Percentiles rank a stretch among this genome's conserved stretches.
Evolutionary conservation across 2,797 vertebrate species (phyloP).

Genomic region (Gobionotothen gibberifrons): DNA sequence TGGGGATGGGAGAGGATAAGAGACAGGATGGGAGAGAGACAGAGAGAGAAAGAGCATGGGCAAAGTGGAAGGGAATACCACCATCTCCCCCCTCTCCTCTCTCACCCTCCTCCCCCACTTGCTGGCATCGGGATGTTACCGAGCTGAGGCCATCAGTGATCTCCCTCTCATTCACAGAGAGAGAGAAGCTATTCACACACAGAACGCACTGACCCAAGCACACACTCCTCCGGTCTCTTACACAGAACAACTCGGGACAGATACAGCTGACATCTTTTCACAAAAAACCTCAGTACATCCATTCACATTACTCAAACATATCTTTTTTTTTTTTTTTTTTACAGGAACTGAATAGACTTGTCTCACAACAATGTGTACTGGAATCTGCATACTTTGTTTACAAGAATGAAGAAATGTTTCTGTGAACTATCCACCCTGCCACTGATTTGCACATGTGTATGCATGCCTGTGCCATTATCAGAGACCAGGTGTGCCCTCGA

Average conservation of each 20-base stretch:
- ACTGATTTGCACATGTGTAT: conserved; percentile 31
- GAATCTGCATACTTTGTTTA: neutral
- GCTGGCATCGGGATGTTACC: conserved; percentile 48
- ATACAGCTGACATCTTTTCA: conserved; percentile 53
- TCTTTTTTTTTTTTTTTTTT: conserved; percentile 40
- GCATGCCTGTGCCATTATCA: conserved; percentile 25
- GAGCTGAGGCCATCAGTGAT: conserved; percentile 49
- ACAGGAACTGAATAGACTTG: conserved; percentile 13
- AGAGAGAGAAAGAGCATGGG: conserved; percentile 3
- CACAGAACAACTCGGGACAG: conserved; percentile 49
- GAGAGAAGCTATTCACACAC: conserved; percentile 44
- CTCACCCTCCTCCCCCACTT: conserved; percentile 22
- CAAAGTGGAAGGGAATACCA: neutral
- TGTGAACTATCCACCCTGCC: neutral
- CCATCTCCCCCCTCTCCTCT: neutral
- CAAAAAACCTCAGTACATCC: conserved; percentile 16
- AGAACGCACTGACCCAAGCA: conserved; percentile 43
- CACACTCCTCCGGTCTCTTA: conserved; percentile 35
- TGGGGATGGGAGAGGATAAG: conserved; percentile 14
- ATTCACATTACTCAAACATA: conserved; percentile 29
- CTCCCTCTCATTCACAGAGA: conserved; percentile 61
- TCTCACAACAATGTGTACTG: neutral
- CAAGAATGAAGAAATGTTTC: neutral
- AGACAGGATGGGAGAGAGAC: conserved; percentile 16
- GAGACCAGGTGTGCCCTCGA: conserved; percentile 43